Percentiles rank a stretch among this genome's conserved stretches.
phyloP scores from a whole-genome alignment of 2,797 vertebrate species.

The Notamacropus eugenii region DNA sequence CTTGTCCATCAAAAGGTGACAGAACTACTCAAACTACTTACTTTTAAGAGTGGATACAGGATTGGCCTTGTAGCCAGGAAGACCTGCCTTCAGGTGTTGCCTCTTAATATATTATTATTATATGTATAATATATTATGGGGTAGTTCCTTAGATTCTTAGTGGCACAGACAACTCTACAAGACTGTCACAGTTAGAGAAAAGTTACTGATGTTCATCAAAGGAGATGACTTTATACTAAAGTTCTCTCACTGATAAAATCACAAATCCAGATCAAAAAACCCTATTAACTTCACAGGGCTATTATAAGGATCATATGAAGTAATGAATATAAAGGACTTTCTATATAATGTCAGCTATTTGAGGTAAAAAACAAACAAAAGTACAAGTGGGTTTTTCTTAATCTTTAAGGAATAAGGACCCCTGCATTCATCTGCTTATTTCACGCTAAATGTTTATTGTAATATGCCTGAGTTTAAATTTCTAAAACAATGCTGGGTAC shows the following conservation, averaged over 20 bases:
- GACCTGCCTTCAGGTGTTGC: not conserved
- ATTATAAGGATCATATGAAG: not conserved
- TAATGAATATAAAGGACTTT: not conserved
- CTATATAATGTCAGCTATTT: not conserved
- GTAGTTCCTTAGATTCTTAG: not conserved
- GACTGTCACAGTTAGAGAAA: not conserved
- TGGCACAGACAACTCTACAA: not conserved
- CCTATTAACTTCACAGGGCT: not conserved
- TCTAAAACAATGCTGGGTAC: conserved; percentile 40
- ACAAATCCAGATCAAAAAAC: not conserved
- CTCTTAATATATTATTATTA: not conserved
- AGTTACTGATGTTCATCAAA: not conserved
- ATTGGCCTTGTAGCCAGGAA: not conserved
- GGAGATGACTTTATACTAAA: not conserved
- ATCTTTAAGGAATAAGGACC: not conserved
- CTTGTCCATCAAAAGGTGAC: not conserved
- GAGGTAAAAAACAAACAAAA: not conserved
- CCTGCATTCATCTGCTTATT: conserved; percentile 23
- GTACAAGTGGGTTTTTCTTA: not conserved
- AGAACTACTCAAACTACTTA: not conserved
- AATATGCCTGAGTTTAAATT: conserved; percentile 43
- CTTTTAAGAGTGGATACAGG: not conserved
- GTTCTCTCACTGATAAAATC: not conserved
- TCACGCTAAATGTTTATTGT: conserved; percentile 8
- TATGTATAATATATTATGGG: no score